Evolutionary conservation across 2,888 invertebrate species (phyloP).

Genomic region (Leucoma salicis): DNA sequence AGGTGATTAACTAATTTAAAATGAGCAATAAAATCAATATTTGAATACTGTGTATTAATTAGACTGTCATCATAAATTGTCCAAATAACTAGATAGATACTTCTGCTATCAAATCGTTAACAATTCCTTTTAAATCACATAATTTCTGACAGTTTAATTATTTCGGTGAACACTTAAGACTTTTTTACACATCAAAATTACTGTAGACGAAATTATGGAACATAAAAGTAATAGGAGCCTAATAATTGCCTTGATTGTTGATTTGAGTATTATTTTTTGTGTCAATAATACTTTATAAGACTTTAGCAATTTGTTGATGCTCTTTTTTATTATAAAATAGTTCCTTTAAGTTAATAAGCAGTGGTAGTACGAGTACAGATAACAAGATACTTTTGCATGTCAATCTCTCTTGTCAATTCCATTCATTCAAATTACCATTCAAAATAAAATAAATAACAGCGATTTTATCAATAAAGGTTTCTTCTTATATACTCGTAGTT

Average conservation of each 20-base stretch:
- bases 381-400: too few species aligned
- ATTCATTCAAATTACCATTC: too few species aligned
- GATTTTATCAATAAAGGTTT: too few species aligned
- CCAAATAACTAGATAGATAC: conserved; percentile 37
- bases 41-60: conserved; percentile 40
- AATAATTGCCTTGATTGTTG: conserved; percentile 11
- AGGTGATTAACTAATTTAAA: conserved; percentile 40
- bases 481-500: too few species aligned
- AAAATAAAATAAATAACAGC: too few species aligned
- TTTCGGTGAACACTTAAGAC: conserved; percentile 30
- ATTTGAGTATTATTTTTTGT: background rate
- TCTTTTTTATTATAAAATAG: too few species aligned
- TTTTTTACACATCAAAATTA: conserved; percentile 22
- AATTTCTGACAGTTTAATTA: conserved; percentile 38
- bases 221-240: conserved; percentile 26
- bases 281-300: background rate
- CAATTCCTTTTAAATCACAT: conserved; percentile 35
- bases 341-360: too few species aligned
- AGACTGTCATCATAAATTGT: conserved; percentile 39
- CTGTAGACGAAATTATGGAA: conserved; percentile 20
- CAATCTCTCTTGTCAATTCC: too few species aligned
- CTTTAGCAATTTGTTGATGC: background rate
- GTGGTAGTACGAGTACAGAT: too few species aligned
- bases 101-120: conserved; percentile 36
- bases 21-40: conserved; percentile 41